phyloP scores from a whole-genome alignment of 64 coral and sea anemone species.

The Pocillopora verrucosa region DNA sequence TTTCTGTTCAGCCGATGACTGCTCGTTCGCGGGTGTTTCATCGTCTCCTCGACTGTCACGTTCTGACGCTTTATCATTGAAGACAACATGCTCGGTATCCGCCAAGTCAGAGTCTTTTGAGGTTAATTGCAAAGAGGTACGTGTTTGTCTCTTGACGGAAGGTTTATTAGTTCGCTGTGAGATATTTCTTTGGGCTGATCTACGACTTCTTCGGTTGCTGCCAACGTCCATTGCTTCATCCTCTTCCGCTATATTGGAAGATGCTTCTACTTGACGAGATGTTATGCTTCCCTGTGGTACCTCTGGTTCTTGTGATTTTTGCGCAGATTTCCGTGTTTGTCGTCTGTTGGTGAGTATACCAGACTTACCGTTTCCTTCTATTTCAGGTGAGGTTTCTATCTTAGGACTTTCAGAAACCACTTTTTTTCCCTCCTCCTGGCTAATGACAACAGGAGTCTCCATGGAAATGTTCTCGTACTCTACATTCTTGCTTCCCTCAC shows the following conservation, averaged over 20 bases:
- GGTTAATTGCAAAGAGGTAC: background rate
- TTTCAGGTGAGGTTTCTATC: background rate
- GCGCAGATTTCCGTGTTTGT: background rate
- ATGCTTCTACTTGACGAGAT: background rate
- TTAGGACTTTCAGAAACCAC: too few relatives aligned
- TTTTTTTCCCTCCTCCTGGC: background rate
- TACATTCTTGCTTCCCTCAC: background rate
- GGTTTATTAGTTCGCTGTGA: background rate
- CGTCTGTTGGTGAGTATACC: background rate
- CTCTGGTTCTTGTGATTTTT: background rate
- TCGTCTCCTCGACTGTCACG: background rate
- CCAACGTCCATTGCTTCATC: background rate
- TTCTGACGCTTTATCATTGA: background rate
- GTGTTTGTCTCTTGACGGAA: background rate
- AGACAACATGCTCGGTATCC: background rate
- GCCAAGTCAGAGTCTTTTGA: background rate
- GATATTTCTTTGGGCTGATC: background rate
- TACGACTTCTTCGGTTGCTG: background rate
- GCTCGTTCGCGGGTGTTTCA: background rate
- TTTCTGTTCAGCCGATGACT: background rate
- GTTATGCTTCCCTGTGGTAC: background rate
- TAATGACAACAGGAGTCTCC: background rate
- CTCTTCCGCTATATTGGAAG: background rate
- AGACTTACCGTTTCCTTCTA: background rate
- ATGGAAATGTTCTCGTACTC: background rate